phyloP scores from a whole-genome alignment of 2,113 vertebrate species.

The Cygnus atratus region DNA sequence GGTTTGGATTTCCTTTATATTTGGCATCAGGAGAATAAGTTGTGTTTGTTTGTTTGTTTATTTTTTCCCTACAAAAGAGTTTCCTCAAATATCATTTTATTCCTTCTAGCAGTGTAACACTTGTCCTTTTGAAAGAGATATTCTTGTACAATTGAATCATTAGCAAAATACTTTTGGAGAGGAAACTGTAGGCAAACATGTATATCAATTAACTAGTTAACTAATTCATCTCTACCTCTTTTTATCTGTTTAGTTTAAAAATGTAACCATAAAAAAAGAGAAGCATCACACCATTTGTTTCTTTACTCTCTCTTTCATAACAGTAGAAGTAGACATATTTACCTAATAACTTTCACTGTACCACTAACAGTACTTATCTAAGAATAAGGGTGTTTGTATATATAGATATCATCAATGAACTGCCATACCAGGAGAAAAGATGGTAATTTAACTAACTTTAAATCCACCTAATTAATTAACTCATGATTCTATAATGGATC shows the following conservation, averaged over 20 bases:
- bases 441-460: neutral
- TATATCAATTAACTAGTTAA: neutral
- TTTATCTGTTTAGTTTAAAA: neutral
- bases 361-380: neutral
- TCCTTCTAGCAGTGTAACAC: neutral
- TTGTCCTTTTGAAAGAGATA: neutral
- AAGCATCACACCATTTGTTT: neutral
- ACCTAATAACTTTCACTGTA: neutral
- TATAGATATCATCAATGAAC: neutral
- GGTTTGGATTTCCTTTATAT: neutral
- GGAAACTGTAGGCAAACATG: rapidly evolving
- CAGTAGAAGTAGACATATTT: neutral
- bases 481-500: neutral
- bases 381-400: too few relatives aligned
- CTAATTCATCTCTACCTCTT: neutral
- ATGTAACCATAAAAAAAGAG: neutral
- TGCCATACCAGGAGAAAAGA: neutral
- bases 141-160: neutral
- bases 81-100: neutral
- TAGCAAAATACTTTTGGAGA: neutral
- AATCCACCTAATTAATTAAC: neutral
- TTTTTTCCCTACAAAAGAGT: neutral
- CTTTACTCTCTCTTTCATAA: neutral
- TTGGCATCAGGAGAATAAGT: neutral
- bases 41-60: too few relatives aligned